Evolutionary conservation across 1,140 invertebrate genomes (phyloP).

Genomic region (Hylaeus volcanicus): DNA sequence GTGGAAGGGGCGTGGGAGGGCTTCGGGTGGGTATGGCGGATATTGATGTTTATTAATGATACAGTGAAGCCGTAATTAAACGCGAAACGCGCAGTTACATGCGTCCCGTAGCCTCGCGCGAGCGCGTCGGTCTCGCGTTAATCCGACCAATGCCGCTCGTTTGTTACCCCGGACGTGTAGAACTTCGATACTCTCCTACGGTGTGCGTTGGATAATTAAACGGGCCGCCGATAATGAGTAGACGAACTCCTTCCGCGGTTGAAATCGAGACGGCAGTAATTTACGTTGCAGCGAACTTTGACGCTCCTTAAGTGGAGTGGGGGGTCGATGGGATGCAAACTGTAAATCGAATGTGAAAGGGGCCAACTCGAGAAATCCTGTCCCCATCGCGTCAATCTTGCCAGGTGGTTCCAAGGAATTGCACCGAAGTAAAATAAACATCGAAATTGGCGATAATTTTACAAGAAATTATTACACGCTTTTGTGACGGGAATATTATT

Average conservation of each 20-base stretch:
- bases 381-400: background rate
- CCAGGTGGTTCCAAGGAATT: no score
- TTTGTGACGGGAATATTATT: no score
- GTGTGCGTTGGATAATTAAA: slow-evolving; percentile 49
- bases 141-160: slow-evolving; percentile 39
- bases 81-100: slow-evolving; percentile 35
- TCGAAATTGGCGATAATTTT: no score
- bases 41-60: slow-evolving; percentile 41
- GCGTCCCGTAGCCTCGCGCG: background rate
- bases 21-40: background rate
- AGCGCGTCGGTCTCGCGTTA: slow-evolving; percentile 18
- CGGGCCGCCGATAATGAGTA: slow-evolving; percentile 54
- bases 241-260: slow-evolving; percentile 34
- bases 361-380: background rate
- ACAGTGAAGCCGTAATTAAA: slow-evolving; percentile 42
- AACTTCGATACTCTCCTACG: slow-evolving; percentile 24
- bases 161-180: slow-evolving; percentile 29
- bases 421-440: no score
- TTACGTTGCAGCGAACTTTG: slow-evolving; percentile 32
- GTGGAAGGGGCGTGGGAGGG: background rate
- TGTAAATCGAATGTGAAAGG: background rate
- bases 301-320: background rate
- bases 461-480: no score
- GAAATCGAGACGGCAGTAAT: slow-evolving; percentile 46
- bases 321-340: background rate